These are phyloP conservation scores for Nycticebus coucang DNA, from an alignment of 2,113 vertebrate genomes.

Conservation along the genomic window DNA sequence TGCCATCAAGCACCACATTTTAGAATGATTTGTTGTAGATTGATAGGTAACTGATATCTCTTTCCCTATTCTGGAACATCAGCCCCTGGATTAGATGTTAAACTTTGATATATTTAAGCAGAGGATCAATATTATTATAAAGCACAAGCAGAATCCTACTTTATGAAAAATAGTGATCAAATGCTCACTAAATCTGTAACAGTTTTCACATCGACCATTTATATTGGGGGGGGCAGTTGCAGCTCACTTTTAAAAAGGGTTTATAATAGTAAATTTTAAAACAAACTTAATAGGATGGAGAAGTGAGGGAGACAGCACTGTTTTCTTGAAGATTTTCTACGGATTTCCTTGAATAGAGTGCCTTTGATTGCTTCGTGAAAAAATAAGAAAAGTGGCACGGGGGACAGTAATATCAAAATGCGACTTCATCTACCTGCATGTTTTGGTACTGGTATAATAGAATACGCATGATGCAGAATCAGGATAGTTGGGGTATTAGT, in stretches of 20 bases:
- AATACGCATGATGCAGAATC: neutral
- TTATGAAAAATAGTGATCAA: constrained; percentile 25
- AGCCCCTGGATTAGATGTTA: neutral
- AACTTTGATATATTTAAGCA: neutral
- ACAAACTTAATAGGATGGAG: neutral
- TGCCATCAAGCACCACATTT: neutral
- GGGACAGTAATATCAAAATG: neutral
- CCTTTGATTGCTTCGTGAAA: neutral
- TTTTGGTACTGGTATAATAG: neutral
- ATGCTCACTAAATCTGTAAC: neutral
- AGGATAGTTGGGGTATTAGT: neutral
- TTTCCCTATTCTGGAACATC: neutral
- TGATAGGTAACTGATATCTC: neutral
- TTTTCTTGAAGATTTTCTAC: neutral
- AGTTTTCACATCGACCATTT: neutral
- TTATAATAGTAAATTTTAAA: constrained; percentile 1
- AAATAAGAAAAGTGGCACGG: neutral
- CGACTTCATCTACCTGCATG: neutral
- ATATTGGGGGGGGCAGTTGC: neutral
- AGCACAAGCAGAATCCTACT: neutral
- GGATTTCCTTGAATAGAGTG: neutral
- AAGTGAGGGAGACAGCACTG: neutral
- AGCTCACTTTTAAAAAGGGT: neutral
- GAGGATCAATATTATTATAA: neutral
- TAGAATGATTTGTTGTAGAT: neutral